Percentiles rank a stretch among this genome's conserved stretches.
Conservation (phyloP, 2,888 invertebrate species). For the Erebia palarica region DNA sequence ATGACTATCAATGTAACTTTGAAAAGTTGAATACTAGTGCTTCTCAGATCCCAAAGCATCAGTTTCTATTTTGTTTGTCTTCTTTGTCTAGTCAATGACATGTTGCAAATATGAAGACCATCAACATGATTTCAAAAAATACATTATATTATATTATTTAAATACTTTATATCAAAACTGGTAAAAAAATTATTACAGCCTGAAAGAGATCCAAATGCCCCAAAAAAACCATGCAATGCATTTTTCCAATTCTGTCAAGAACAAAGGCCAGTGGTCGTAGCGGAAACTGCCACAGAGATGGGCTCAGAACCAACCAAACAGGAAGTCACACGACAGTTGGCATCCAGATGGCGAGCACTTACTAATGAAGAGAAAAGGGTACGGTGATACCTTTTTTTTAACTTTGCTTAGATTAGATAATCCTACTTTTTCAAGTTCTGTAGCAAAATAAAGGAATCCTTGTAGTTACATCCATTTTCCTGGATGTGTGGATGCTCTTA, state of each 20-base stretch:
- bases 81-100: no score
- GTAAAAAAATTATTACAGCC: constrained; percentile 63
- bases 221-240: constrained; percentile 90
- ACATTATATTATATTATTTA: neutral
- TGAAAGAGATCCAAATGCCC: constrained; percentile 87
- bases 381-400: constrained; percentile 33
- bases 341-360: constrained; percentile 88
- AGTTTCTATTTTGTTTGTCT: no score
- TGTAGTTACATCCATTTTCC: no score
- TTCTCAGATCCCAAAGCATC: no score
- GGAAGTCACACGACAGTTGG: constrained; percentile 88
- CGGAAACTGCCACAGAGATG: constrained; percentile 83
- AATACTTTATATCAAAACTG: neutral
- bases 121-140: no score
- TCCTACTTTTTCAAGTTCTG: no score
- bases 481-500: no score
- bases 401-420: neutral
- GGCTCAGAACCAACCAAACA: constrained; percentile 88
- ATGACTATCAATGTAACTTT: no score
- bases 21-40: no score
- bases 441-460: no score
- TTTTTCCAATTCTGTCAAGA: constrained; percentile 92
- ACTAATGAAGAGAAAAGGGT: constrained; percentile 87
- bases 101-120: no score
- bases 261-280: constrained; percentile 87